Evolutionary conservation across 1,140 invertebrate genomes (phyloP).

Genomic region (Stegodyphus mimosarum): DNA sequence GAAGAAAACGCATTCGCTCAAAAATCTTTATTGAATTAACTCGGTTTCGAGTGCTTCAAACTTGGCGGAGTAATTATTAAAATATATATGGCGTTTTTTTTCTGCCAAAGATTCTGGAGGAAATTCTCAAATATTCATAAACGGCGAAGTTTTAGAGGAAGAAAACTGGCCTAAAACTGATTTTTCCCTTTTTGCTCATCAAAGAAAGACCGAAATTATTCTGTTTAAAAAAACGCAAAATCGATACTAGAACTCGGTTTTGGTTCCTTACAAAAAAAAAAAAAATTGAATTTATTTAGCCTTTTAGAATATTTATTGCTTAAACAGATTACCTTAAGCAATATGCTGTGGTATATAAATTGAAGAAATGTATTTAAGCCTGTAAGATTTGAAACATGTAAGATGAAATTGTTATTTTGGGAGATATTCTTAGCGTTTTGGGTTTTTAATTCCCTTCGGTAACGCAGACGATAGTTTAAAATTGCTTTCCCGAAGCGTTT

Average conservation of each 20-base stretch:
- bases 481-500: too few species aligned
- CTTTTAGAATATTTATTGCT: too few species aligned
- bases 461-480: too few species aligned
- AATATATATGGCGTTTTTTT: not conserved
- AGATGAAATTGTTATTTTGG: too few species aligned
- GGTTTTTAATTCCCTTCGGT: too few species aligned
- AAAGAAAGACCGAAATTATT: not conserved
- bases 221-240: not conserved
- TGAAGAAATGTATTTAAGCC: too few species aligned
- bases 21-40: conserved; percentile 1
- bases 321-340: too few species aligned
- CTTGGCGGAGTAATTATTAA: not conserved
- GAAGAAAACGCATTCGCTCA: not conserved
- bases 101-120: not conserved
- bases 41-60: not conserved
- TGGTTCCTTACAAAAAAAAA: too few species aligned
- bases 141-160: not conserved
- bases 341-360: too few species aligned
- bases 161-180: conserved; percentile 3
- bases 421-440: too few species aligned
- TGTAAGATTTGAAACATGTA: too few species aligned
- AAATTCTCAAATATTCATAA: conserved; percentile 13
- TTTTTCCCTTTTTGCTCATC: not conserved
- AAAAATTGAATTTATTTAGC: too few species aligned
- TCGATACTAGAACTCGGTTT: not conserved